Evolutionary conservation across 2,888 invertebrate genomes (phyloP).

Genomic region (Machimus rusticus): DNA sequence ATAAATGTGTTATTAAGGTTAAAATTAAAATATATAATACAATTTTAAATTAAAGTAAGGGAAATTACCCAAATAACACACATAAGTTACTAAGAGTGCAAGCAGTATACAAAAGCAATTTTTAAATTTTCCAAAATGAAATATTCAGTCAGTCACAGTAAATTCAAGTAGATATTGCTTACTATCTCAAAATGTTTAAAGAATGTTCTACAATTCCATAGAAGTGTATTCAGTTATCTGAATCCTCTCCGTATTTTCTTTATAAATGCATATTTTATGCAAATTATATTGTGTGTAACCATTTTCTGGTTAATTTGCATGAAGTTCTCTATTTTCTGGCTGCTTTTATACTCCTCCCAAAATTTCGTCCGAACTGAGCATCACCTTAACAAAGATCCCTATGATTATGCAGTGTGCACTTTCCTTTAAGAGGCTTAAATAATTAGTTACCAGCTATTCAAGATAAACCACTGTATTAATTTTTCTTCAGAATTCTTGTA

Average conservation of each 20-base stretch:
- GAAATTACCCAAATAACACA: too few species aligned
- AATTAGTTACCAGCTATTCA: neutral
- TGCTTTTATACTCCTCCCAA: neutral
- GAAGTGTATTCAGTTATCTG: neutral
- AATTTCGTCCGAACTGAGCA: neutral
- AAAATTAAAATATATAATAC: too few species aligned
- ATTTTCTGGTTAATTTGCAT: neutral
- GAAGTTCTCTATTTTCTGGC: neutral
- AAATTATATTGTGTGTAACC: neutral
- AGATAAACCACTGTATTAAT: neutral
- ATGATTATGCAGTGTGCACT: neutral
- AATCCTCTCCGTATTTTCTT: neutral
- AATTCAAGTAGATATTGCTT: neutral
- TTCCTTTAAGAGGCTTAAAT: neutral
- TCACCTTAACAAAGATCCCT: neutral
- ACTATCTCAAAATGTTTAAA: neutral
- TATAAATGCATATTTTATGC: neutral
- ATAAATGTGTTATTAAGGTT: too few species aligned
- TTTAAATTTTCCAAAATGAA: neutral
- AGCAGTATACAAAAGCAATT: too few species aligned
- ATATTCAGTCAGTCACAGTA: neutral
- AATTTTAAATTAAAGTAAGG: too few species aligned
- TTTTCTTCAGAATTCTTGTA: neutral
- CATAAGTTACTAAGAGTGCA: too few species aligned
- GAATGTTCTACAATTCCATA: neutral